Conservation (phyloP, 2,797 vertebrate genomes). For the Girardinus metallicus region DNA sequence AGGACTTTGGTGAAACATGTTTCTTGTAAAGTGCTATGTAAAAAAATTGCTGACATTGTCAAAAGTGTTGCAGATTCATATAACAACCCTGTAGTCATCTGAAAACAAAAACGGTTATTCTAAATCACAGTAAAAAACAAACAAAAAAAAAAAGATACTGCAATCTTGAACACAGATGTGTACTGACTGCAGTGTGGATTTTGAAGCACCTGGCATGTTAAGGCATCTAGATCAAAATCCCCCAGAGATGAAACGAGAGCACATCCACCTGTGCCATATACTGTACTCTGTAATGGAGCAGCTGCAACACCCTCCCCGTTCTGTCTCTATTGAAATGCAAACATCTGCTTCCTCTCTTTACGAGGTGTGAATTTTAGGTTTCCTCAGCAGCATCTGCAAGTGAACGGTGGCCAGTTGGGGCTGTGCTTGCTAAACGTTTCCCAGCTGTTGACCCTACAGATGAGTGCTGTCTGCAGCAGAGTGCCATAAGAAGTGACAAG, state of each 20-base stretch:
- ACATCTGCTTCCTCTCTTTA: slow-evolving; percentile 76
- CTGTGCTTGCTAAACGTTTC: slow-evolving; percentile 68
- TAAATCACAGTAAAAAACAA: neutral
- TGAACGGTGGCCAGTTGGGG: slow-evolving; percentile 61
- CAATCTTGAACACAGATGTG: slow-evolving; percentile 17
- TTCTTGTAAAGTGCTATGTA: neutral
- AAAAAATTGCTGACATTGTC: neutral
- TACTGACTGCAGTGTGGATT: slow-evolving; percentile 16
- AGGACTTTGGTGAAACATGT: neutral
- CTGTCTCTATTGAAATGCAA: slow-evolving; percentile 77
- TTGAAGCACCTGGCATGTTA: slow-evolving; percentile 44
- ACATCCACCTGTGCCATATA: slow-evolving; percentile 65
- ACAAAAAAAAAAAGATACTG: neutral
- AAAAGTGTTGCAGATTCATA: neutral
- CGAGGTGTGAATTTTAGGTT: slow-evolving; percentile 68
- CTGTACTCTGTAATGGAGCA: slow-evolving; percentile 63
- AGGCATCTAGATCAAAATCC: slow-evolving; percentile 52
- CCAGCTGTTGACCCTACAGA: slow-evolving; percentile 75
- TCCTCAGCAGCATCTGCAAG: slow-evolving; percentile 69
- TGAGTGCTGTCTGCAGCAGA: slow-evolving; percentile 57
- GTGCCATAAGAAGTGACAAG: slow-evolving; percentile 58
- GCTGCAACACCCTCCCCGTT: slow-evolving; percentile 62
- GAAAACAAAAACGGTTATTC: neutral
- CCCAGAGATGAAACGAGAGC: slow-evolving; percentile 59
- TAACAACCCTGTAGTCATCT: neutral